A percentile compares a stretch with the other conserved stretches of the same genome.
Conservation (phyloP, 2,113 vertebrate species). For the Turdus rufiventris region DNA sequence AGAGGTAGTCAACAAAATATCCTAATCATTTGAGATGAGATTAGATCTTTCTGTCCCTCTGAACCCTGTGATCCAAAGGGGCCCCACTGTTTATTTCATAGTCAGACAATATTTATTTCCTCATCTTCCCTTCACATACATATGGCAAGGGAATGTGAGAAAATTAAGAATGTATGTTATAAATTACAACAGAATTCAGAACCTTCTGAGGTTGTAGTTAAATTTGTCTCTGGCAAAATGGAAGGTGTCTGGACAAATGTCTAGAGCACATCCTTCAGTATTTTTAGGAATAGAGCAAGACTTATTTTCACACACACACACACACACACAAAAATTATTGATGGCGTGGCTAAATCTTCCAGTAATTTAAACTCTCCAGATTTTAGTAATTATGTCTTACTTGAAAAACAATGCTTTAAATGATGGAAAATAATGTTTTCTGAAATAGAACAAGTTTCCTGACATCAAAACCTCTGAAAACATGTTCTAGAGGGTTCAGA, state of each 20-base stretch:
- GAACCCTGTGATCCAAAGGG: background rate
- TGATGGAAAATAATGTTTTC: background rate
- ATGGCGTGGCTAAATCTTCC: background rate
- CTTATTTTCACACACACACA: background rate
- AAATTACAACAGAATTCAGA: background rate
- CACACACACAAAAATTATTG: background rate
- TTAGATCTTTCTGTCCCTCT: background rate
- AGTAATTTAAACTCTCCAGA: background rate
- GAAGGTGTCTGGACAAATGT: background rate
- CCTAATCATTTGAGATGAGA: background rate
- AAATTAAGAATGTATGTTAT: constrained; percentile 26
- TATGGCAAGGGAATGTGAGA: constrained; percentile 1
- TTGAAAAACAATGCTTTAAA: constrained; percentile 33
- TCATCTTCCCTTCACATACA: background rate
- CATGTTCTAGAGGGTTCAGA: background rate
- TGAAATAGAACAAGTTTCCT: constrained; percentile 2
- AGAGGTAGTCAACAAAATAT: background rate
- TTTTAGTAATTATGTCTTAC: constrained; percentile 40
- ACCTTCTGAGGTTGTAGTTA: background rate
- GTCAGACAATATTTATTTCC: constrained; percentile 6
- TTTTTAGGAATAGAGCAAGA: background rate
- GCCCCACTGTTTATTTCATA: background rate
- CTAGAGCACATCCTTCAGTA: background rate
- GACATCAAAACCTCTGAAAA: constrained; percentile 3
- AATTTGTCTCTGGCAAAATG: constrained; percentile 10